Base-by-base conservation (phyloP, 1,140 invertebrate species). In the Sinonovacula constricta region DNA sequence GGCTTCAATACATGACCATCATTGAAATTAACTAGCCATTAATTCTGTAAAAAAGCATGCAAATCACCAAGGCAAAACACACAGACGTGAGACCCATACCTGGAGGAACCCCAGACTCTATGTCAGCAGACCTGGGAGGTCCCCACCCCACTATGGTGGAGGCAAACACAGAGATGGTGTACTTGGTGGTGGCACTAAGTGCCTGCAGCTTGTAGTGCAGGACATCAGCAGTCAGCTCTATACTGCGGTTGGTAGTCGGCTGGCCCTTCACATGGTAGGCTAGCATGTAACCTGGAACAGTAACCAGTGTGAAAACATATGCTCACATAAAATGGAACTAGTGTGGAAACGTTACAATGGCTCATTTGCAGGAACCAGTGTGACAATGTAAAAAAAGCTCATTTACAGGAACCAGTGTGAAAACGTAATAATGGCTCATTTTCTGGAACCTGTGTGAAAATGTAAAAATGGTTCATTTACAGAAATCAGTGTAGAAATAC, bases 31-130 rank as follows among this genome's bases (percentile, higher is more conserved):
- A n/a, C n/a, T n/a, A n/a, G n/a, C n/a, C n/a, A n/a, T n/a, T n/a
- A n/a, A n/a, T n/a, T n/a, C n/a, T n/a, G n/a, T n/a, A n/a, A n/a
- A n/a, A n/a, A n/a, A n/a, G n/a, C n/a, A n/a, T n/a, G n/a, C n/a
- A n/a, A n/a, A n/a, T n/a, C n/a, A n/a, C n/a, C n/a, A n/a, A n/a
- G n/a, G n/a, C n/a, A n/a, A n/a, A n/a, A n/a, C n/a, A n/a, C n/a
- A n/a, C n/a, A n/a, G n/a, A n/a, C n/a, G n/a, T n/a, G n/a, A n/a
- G n/a, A n/a, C n/a, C 63, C 53, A 65, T 70, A 92, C 92, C 92
- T 78, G 93, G 98, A 88, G 99, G 97, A 56, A 99, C 96, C 4
- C 98, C 98, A 0, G 97, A 99, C 91, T 98, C 96, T 83, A 99
- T 98, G 36, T 95, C 95, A 0, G 97, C 96, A 33, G 95, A 92